phyloP scores from a whole-genome alignment of 2,113 vertebrate species.

The Myocastor coypus region DNA sequence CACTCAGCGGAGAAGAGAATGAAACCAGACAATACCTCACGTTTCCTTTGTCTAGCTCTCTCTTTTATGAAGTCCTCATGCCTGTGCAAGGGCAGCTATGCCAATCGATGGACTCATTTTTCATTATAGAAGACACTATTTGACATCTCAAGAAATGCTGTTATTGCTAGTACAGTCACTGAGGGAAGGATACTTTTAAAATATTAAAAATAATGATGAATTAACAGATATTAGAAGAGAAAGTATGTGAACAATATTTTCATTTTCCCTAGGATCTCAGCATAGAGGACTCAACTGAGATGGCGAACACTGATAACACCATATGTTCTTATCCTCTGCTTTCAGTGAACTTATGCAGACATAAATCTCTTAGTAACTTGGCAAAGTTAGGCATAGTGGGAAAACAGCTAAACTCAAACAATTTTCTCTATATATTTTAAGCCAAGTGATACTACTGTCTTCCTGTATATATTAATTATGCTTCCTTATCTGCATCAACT shows the following conservation, averaged over 20 bases:
- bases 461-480: conserved; percentile 61
- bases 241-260: background rate
- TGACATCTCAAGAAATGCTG: background rate
- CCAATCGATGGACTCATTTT: background rate
- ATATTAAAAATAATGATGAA: background rate
- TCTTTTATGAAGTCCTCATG: background rate
- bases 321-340: background rate
- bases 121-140: background rate
- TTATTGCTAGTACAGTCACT: background rate
- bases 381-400: background rate
- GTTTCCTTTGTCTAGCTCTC: background rate
- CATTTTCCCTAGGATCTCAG: background rate
- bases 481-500: conserved; percentile 63
- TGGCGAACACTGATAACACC: background rate
- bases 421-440: background rate
- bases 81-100: background rate
- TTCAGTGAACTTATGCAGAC: background rate
- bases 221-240: background rate
- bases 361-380: background rate
- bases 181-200: background rate
- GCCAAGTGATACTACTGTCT: background rate
- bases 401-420: background rate
- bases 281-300: background rate
- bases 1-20: background rate
- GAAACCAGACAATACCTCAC: background rate